A percentile compares a stretch with the other conserved stretches of the same genome.
Conservation (phyloP, 2,797 vertebrate species). For the Alcedo atthis region DNA sequence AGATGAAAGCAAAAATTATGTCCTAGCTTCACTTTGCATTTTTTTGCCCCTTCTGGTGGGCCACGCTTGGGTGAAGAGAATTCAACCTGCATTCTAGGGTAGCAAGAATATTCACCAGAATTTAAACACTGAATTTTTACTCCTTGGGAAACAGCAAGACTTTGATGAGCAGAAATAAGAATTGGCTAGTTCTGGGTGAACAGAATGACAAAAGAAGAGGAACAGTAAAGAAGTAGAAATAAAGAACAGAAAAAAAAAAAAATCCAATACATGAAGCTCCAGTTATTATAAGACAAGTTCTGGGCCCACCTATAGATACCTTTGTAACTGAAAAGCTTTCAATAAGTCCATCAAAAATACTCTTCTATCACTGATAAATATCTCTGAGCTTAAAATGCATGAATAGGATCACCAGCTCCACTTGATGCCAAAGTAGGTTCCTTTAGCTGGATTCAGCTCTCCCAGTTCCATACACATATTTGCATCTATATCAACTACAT, state of each 20-base stretch:
- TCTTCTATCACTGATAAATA: not conserved
- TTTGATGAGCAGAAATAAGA: not conserved
- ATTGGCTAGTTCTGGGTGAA: not conserved
- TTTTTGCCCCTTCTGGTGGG: not conserved
- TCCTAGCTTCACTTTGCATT: not conserved
- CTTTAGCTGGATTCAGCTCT: not conserved
- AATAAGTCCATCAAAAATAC: not conserved
- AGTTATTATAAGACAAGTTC: not conserved
- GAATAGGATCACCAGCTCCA: not conserved
- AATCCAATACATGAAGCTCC: accelerated
- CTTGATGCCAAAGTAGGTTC: not conserved
- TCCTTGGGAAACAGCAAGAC: not conserved
- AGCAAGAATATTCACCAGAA: not conserved
- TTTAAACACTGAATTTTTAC: not conserved
- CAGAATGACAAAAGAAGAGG: not conserved
- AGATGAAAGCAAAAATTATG: not conserved
- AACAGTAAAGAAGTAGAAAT: not conserved
- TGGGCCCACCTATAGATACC: not conserved
- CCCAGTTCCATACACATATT: not conserved
- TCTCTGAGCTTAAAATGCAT: not conserved
- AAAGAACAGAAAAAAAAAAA: not conserved
- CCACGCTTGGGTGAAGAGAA: not conserved
- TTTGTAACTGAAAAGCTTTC: not conserved
- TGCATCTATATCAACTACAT: not conserved
- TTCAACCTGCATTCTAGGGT: not conserved